phyloP scores from a whole-genome alignment of 2,888 invertebrate species.

The Mantis religiosa region DNA sequence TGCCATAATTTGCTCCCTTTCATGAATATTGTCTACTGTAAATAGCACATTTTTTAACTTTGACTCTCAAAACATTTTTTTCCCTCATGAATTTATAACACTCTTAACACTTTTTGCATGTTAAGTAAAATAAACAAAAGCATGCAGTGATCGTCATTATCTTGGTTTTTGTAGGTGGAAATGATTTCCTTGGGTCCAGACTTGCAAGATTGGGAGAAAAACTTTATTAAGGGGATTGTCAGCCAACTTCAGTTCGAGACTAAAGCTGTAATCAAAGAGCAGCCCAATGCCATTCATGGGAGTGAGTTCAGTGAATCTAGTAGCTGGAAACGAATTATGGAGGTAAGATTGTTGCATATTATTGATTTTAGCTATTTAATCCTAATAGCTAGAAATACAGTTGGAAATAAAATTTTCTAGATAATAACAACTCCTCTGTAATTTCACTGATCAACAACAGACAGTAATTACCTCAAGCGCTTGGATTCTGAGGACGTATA shows the following conservation, averaged over 20 bases:
- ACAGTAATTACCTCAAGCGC: too few relatives aligned
- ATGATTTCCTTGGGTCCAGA: background rate
- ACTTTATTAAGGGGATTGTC: constrained; percentile 29
- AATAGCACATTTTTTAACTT: too few relatives aligned
- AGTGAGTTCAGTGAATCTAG: background rate
- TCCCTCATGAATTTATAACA: background rate
- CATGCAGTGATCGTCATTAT: background rate
- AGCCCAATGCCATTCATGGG: background rate
- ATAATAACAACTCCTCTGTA: too few relatives aligned
- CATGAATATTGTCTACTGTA: too few relatives aligned
- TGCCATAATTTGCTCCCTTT: too few relatives aligned
- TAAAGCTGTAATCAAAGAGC: background rate
- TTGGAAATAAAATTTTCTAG: too few relatives aligned
- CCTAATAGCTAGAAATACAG: too few relatives aligned
- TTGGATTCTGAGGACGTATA: too few relatives aligned
- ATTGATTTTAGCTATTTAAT: too few relatives aligned
- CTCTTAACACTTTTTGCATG: background rate
- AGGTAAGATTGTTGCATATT: background rate
- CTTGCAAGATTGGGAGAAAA: constrained; percentile 26
- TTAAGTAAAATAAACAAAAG: too few relatives aligned
- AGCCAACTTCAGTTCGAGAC: constrained; percentile 19
- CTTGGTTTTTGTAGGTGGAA: background rate
- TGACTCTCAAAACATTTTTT: background rate
- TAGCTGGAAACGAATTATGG: background rate
- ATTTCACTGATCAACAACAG: too few relatives aligned